phyloP scores from a whole-genome alignment of 2,888 invertebrate species.

The Meandrusa payeni region DNA sequence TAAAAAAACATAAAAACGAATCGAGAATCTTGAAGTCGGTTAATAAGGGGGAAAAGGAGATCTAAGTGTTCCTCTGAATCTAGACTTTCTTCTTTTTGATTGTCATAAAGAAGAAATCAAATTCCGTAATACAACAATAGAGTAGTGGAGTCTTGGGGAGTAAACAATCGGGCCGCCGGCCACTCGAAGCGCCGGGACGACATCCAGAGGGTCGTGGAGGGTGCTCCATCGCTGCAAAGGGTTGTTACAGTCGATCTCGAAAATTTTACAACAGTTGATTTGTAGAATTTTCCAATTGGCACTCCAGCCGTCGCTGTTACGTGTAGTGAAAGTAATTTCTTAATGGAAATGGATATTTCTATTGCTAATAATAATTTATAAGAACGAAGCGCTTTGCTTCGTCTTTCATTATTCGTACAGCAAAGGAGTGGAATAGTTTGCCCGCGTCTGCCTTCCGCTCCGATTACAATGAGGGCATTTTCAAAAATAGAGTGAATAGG shows the following conservation, averaged over 20 bases:
- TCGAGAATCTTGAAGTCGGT: no score
- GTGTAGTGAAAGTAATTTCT: slow-evolving; percentile 35
- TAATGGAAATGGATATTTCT: slow-evolving; percentile 22
- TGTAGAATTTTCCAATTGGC: slow-evolving; percentile 70
- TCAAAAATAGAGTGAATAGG: no score
- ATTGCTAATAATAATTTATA: neutral
- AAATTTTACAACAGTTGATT: slow-evolving; percentile 69
- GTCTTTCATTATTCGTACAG: no score
- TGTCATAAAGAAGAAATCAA: neutral
- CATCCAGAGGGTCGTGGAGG: slow-evolving; percentile 43
- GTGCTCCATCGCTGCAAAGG: slow-evolving; percentile 51
- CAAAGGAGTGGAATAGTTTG: no score
- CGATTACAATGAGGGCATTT: no score
- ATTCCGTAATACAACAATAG: slow-evolving; percentile 15
- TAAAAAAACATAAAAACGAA: no score
- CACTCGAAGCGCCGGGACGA: slow-evolving; percentile 43
- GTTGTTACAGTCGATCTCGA: slow-evolving; percentile 64
- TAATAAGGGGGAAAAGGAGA: no score
- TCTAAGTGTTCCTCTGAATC: no score
- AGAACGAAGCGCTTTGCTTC: no score
- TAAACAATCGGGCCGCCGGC: slow-evolving; percentile 16
- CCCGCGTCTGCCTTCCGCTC: no score
- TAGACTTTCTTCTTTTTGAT: no score
- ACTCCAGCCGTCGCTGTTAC: slow-evolving; percentile 37
- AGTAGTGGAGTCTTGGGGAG: slow-evolving; percentile 4